Conservation (phyloP, 2,113 vertebrate genomes). For the Coturnix japonica region DNA sequence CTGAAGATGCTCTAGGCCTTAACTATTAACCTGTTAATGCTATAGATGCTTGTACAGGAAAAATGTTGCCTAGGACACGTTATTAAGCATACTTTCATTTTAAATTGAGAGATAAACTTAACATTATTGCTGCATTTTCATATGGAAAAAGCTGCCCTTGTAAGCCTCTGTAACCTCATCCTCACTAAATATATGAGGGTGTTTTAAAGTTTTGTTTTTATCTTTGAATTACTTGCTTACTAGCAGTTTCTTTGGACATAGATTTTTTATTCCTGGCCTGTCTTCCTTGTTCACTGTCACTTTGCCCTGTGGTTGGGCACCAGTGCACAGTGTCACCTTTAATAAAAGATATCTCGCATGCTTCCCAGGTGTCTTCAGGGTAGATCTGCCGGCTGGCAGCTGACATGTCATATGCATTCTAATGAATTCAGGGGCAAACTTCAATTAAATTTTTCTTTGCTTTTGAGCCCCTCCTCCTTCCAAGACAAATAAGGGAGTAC, state of each 20-base stretch:
- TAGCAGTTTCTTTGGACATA: neutral
- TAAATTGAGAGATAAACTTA: neutral
- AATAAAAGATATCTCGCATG: neutral
- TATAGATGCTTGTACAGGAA: neutral
- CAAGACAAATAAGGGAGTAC: neutral
- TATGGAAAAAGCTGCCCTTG: neutral
- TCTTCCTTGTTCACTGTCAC: neutral
- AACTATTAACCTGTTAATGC: neutral
- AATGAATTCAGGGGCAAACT: neutral
- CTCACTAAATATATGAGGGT: accelerated
- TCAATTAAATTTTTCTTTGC: neutral
- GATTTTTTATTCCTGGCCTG: neutral
- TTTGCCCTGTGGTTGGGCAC: neutral
- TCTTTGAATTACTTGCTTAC: neutral
- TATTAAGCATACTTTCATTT: neutral
- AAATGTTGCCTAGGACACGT: neutral
- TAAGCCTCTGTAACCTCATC: neutral
- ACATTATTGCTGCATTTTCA: neutral
- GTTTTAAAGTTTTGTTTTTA: neutral
- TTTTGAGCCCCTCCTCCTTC: neutral
- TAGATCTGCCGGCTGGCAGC: accelerated
- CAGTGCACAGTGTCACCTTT: neutral
- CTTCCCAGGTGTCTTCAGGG: neutral
- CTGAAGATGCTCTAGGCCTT: accelerated
- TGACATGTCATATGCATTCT: accelerated